Evolutionary conservation across 2,797 vertebrate species (phyloP).

Genomic region (Tiaroga cobitis): DNA sequence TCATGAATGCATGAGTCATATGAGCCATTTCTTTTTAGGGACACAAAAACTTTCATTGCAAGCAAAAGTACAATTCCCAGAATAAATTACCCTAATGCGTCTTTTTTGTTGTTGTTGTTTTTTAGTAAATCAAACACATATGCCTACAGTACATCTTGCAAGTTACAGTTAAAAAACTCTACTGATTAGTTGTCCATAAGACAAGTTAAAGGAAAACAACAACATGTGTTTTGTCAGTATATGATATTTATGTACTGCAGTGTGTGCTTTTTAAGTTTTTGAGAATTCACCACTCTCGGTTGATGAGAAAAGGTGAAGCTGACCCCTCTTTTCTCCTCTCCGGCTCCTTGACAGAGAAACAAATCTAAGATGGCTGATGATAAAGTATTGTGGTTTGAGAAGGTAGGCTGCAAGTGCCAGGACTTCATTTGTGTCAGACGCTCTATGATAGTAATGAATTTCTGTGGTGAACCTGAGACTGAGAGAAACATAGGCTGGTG

Average conservation of each 20-base stretch:
- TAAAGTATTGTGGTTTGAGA: conserved; percentile 78
- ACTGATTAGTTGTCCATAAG: background rate
- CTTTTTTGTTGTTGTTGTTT: no score
- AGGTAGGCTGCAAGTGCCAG: conserved; percentile 74
- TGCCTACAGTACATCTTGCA: background rate
- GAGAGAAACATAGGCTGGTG: conserved; percentile 69
- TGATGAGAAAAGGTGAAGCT: conserved; percentile 10
- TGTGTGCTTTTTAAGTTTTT: background rate
- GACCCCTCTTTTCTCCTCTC: conserved; percentile 23
- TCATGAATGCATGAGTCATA: background rate
- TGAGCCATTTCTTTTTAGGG: background rate
- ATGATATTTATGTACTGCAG: background rate
- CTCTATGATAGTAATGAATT: conserved; percentile 80
- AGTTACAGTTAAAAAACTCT: background rate
- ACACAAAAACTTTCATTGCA: background rate
- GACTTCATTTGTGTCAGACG: conserved; percentile 80
- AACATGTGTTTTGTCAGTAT: background rate
- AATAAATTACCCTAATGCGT: no score
- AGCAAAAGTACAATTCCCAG: background rate
- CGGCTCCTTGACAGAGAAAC: conserved; percentile 69
- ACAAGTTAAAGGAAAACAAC: background rate
- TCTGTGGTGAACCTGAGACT: conserved; percentile 72
- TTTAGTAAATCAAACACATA: background rate
- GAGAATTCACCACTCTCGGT: background rate
- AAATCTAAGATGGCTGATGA: conserved; percentile 79